Evolutionary conservation across 2,797 vertebrate species (phyloP).

Genomic region (Neosilurus hyrtlii): DNA sequence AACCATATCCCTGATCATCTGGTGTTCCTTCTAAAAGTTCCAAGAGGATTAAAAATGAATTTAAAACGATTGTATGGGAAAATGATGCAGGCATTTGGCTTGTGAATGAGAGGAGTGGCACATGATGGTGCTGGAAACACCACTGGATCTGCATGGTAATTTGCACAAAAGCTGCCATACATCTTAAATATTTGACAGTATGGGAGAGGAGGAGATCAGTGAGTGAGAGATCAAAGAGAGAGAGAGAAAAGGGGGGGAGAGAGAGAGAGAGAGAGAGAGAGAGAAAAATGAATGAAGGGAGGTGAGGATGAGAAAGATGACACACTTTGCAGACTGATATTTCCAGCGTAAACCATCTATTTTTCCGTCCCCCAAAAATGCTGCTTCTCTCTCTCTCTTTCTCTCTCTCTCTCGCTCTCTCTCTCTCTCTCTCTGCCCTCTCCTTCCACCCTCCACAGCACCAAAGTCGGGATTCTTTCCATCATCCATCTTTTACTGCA

Average conservation of each 20-base stretch:
- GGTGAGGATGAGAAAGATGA: conserved; percentile 60
- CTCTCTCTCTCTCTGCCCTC: conserved; percentile 24
- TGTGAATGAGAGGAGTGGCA: conserved; percentile 32
- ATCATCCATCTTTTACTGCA: conserved; percentile 65
- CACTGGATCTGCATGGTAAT: conserved; percentile 69
- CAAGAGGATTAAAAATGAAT: conserved; percentile 48
- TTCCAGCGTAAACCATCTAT: conserved; percentile 64
- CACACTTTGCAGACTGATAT: conserved; percentile 67
- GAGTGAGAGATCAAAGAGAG: conserved; percentile 70
- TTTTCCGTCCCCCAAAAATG: conserved; percentile 63
- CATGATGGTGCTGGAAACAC: conserved; percentile 46
- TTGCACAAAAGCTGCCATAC: conserved; percentile 71
- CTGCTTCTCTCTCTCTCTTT: conserved; percentile 28
- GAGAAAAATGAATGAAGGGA: conserved; percentile 36
- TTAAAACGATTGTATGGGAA: conserved; percentile 4
- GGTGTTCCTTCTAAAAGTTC: conserved; percentile 4
- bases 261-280: conserved; percentile 34
- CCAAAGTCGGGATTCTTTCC: conserved; percentile 54
- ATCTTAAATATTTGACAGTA: conserved; percentile 76
- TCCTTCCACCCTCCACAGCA: conserved; percentile 33
- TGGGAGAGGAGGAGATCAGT: conserved; percentile 72
- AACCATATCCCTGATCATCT: conserved; percentile 11
- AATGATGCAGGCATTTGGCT: conserved; percentile 15
- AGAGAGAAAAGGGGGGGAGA: conserved; percentile 36
- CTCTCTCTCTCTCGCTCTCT: conserved; percentile 23